Evolutionary conservation across 2,888 invertebrate species (phyloP), one percentile per base, ranked within the genome.

Genomic region (Scaptomyza parva): DNA sequence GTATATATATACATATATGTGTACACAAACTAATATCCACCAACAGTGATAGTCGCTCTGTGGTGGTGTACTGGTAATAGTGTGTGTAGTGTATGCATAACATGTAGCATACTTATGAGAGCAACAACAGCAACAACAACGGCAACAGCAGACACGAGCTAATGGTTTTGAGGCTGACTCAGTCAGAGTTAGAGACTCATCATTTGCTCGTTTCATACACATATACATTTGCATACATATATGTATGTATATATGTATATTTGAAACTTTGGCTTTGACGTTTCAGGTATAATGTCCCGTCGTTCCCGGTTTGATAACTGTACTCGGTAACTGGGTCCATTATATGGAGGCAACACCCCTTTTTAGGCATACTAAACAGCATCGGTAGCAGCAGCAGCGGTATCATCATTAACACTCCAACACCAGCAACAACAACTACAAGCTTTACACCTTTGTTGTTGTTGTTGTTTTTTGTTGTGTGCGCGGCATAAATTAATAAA

Each of bases 401-500:
- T 76, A 86, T 68, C 87, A 78, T 78, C 83, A 78, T 79, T 82
- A 84, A 85, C 83, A 87, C 80, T 76, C 76, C 87, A 68, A 55
- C 76, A 70, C 51, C 69, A 55, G 51, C 50, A 60, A 45, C 65
- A 60, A 45, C 65, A 63, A 57, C 71, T 59, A 73, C 76, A 54
- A 62, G 53, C 47, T 53, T 67, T 68, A 78, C 78, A 81, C 75
- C 83, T 76, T 78, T 80, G 70, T 58, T 64, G 73, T 37, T 55
- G 43, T 43, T 70, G 71, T 40, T 73, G 54, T 14, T 61, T 48
- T 3, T 63, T 80, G 54, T 35, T 64, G 55, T 70, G 73, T 57
- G 78, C 83, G 76, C 70, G 82, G 77, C 73, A 82, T 88, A 88
- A 89, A 89, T 89, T 89, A 89, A 90, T 90, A 90, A 89, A 89